Percentiles rank a stretch among this genome's conserved stretches.
phyloP scores from a whole-genome alignment of 2,113 vertebrate species.

The Semnopithecus entellus region DNA sequence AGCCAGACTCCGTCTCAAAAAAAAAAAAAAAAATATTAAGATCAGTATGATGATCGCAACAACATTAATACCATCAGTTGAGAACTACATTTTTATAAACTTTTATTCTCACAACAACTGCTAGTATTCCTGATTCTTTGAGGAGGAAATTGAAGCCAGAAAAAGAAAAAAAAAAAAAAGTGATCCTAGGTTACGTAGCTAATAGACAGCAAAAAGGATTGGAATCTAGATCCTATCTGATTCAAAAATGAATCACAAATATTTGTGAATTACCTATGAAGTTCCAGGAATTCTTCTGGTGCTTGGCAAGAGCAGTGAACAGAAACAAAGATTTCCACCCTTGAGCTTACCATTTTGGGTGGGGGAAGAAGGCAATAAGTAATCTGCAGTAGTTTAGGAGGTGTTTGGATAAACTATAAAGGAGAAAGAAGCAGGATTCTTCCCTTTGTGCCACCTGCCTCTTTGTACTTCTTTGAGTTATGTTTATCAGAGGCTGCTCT shows the following conservation, averaged over 20 bases:
- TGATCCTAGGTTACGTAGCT: background rate
- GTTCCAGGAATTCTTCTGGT: background rate
- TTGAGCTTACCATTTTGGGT: background rate
- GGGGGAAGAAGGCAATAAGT: no score
- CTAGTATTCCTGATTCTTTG: background rate
- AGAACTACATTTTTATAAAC: background rate
- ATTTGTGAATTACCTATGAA: background rate
- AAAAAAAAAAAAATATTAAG: background rate
- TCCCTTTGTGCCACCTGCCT: background rate
- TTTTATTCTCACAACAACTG: background rate
- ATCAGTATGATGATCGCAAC: background rate
- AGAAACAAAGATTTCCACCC: background rate
- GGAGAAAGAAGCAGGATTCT: background rate
- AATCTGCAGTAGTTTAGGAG: background rate
- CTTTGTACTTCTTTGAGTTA: background rate
- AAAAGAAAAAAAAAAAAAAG: background rate
- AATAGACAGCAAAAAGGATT: background rate
- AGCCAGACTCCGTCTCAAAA: no score
- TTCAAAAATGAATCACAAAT: background rate
- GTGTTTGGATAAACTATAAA: background rate
- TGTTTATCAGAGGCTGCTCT: background rate
- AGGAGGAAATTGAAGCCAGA: background rate
- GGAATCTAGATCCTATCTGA: background rate
- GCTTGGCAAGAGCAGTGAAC: background rate
- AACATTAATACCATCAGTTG: background rate